A percentile compares a stretch with the other conserved stretches of the same genome.
Conservation (phyloP, 1,140 invertebrate genomes). For the Drosophila navojoa region DNA sequence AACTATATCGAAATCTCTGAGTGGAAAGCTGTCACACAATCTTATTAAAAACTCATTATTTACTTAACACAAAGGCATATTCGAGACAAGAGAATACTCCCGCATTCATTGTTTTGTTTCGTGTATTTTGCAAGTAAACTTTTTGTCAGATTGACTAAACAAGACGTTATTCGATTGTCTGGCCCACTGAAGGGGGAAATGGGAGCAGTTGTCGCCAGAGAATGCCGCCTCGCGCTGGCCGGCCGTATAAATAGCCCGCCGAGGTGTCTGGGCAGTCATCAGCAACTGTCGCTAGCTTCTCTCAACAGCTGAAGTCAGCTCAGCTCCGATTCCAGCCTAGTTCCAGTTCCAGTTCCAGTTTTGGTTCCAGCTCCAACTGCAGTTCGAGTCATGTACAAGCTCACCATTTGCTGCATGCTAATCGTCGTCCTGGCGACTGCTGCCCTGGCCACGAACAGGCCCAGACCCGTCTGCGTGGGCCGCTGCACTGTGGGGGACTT, state of each 20-base stretch:
- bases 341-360: neutral
- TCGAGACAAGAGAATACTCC: too few relatives aligned
- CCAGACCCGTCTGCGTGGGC: slow-evolving; percentile 24
- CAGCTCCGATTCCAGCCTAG: slow-evolving; percentile 17
- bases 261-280: slow-evolving; percentile 5
- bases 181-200: neutral
- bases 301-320: too few relatives aligned
- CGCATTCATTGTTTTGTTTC: too few relatives aligned
- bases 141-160: too few relatives aligned
- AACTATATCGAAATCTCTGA: too few relatives aligned
- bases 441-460: slow-evolving; percentile 15
- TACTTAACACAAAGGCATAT: neutral
- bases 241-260: slow-evolving; percentile 27
- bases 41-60: too few relatives aligned
- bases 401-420: slow-evolving; percentile 32
- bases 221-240: neutral
- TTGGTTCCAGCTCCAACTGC: slow-evolving; percentile 11
- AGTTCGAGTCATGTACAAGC: slow-evolving; percentile 59
- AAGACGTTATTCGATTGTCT: too few relatives aligned
- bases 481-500: slow-evolving; percentile 43
- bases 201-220: neutral
- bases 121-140: too few relatives aligned
- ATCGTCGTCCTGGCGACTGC: slow-evolving; percentile 34
- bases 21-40: too few relatives aligned
- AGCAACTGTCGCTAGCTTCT: slow-evolving; percentile 18